phyloP scores from a whole-genome alignment of 2,888 invertebrate species.

The Noctua janthina region DNA sequence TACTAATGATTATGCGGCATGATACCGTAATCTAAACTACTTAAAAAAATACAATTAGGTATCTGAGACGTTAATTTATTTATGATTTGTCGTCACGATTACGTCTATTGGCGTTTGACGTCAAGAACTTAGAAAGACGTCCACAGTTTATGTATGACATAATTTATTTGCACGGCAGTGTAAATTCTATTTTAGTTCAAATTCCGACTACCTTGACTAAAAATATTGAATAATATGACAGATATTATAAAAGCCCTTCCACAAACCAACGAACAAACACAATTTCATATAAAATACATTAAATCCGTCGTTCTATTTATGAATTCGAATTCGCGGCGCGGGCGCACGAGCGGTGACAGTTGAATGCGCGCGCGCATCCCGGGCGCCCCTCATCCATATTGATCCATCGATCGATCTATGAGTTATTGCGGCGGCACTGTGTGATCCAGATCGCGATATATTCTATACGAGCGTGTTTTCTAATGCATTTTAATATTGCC shows the following conservation, averaged over 20 bases:
- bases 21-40: background rate
- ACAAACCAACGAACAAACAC: constrained; percentile 47
- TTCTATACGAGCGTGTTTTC: constrained; percentile 65
- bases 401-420: constrained; percentile 81
- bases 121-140: constrained; percentile 21
- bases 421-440: constrained; percentile 76
- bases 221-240: constrained; percentile 10
- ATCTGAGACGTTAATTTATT: constrained; percentile 22
- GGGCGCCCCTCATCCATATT: constrained; percentile 82
- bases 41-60: background rate
- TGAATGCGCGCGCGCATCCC: constrained; percentile 81
- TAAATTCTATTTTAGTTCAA: constrained; percentile 14
- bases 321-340: constrained; percentile 68
- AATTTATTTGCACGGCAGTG: constrained; percentile 33
- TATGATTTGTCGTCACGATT: constrained; percentile 10
- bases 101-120: background rate
- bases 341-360: constrained; percentile 78
- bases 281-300: constrained; percentile 69
- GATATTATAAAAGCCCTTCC: constrained; percentile 8
- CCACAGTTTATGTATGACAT: background rate
- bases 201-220: background rate
- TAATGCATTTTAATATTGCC: constrained; percentile 73
- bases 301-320: constrained; percentile 73
- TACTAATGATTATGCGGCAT: constrained; percentile 10
- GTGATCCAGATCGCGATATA: constrained; percentile 80